These are phyloP conservation scores for Lacerta bilineata DNA, from an alignment of 2,797 vertebrate species.

Conservation along the genomic window DNA sequence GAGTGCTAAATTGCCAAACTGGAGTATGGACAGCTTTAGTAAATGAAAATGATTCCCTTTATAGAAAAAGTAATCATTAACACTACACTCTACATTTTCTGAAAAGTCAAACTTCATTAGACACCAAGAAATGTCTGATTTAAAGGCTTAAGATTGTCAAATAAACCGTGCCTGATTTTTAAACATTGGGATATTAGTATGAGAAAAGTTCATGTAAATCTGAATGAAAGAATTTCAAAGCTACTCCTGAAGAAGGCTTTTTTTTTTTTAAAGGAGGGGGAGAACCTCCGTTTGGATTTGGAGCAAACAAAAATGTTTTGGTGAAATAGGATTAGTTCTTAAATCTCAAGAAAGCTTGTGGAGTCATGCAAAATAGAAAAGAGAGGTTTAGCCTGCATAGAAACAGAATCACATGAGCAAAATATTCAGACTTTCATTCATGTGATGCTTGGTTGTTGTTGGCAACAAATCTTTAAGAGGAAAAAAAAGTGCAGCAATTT, in stretches of 20 bases:
- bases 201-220: constrained; percentile 39
- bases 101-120: constrained; percentile 48
- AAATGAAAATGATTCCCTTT: constrained; percentile 32
- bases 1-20: constrained; percentile 33
- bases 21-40: background rate
- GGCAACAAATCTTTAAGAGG: constrained; percentile 72
- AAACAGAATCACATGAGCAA: constrained; percentile 81
- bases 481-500: constrained; percentile 68
- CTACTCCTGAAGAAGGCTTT: background rate
- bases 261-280: constrained; percentile 1
- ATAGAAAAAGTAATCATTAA: constrained; percentile 20
- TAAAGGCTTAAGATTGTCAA: constrained; percentile 9
- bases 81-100: constrained; percentile 11
- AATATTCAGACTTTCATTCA: constrained; percentile 73
- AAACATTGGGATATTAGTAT: constrained; percentile 26
- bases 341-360: constrained; percentile 80
- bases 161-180: background rate
- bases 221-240: constrained; percentile 50
- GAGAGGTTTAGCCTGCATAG: constrained; percentile 75
- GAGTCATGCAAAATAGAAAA: constrained; percentile 75
- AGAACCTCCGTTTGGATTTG: constrained; percentile 45
- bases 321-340: constrained; percentile 83
- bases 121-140: constrained; percentile 31
- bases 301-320: constrained; percentile 78
- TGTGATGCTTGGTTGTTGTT: constrained; percentile 72